Evolutionary conservation across 1,140 invertebrate species (phyloP).

Genomic region (Ectropis grisescens): DNA sequence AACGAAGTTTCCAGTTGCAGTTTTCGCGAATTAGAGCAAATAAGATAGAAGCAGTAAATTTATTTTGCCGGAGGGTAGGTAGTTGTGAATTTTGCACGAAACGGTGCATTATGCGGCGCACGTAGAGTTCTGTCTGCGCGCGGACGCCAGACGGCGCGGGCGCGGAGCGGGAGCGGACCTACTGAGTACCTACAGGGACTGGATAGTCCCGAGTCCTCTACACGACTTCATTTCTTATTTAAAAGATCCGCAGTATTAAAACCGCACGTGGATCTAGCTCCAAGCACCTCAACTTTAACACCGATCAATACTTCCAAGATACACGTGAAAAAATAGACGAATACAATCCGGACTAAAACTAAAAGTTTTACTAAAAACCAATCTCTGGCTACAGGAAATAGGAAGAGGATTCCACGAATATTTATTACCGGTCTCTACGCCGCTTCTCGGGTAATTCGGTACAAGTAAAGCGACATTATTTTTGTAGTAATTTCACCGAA

Average conservation of each 20-base stretch:
- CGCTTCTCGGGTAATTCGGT: slow-evolving; percentile 64
- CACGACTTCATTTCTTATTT: slow-evolving; percentile 56
- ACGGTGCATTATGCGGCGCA: slow-evolving; percentile 59
- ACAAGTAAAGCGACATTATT: slow-evolving; percentile 66
- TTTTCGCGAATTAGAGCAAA: slow-evolving; percentile 52
- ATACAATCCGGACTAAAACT: too few species aligned
- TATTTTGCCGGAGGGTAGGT: slow-evolving; percentile 42
- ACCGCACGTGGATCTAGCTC: slow-evolving; percentile 34
- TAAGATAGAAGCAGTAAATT: slow-evolving; percentile 58
- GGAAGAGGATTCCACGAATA: slow-evolving; percentile 59
- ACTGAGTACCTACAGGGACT: too few species aligned
- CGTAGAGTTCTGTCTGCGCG: slow-evolving; percentile 52
- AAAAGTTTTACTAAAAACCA: slow-evolving; percentile 30
- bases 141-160: slow-evolving; percentile 21
- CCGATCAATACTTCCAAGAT: slow-evolving; percentile 37
- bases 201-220: too few species aligned
- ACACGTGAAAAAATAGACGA: too few species aligned
- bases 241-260: slow-evolving; percentile 38
- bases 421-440: slow-evolving; percentile 60
- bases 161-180: slow-evolving; percentile 10
- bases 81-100: slow-evolving; percentile 64
- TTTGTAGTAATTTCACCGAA: slow-evolving; percentile 68
- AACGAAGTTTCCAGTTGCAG: slow-evolving; percentile 13
- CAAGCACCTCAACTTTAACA: slow-evolving; percentile 27
- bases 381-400: slow-evolving; percentile 54